phyloP scores from a whole-genome alignment of 2,888 invertebrate species.

The Magallana nippona region DNA sequence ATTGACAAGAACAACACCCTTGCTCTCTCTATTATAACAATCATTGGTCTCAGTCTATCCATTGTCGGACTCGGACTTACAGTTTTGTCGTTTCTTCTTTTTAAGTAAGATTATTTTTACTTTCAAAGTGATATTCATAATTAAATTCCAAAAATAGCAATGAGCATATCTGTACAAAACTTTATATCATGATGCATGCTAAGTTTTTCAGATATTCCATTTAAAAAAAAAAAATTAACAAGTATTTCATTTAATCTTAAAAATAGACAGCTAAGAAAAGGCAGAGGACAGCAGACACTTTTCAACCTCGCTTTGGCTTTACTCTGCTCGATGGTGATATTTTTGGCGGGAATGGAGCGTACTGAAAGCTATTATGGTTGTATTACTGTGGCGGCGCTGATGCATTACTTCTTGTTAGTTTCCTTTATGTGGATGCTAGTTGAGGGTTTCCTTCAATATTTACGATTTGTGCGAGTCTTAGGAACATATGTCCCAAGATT shows the following conservation, averaged over 20 bases:
- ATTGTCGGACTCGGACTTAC: constrained; percentile 80
- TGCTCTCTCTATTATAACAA: constrained; percentile 78
- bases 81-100: constrained; percentile 74
- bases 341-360: constrained; percentile 76
- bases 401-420: constrained; percentile 84
- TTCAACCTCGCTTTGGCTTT: constrained; percentile 85
- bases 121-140: too few species aligned
- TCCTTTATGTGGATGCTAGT: constrained; percentile 86
- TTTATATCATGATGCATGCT: too few species aligned
- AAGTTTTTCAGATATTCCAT: too few species aligned
- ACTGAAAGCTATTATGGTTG: constrained; percentile 81
- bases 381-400: constrained; percentile 83
- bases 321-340: constrained; percentile 82
- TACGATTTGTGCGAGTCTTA: constrained; percentile 85
- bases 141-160: too few species aligned
- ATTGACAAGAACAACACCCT: constrained; percentile 52
- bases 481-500: constrained; percentile 83
- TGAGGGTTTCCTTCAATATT: constrained; percentile 85
- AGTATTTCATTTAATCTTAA: neutral
- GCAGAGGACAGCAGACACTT: constrained; percentile 85
- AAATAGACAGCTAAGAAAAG: constrained; percentile 83
- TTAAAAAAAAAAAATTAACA: neutral
- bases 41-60: constrained; percentile 80
- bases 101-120: constrained; percentile 57
- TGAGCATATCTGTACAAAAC: too few species aligned